Percentiles rank a stretch among this genome's conserved stretches.
Evolutionary conservation across 2,888 invertebrate species (phyloP).

Genomic region (Lathronympha strigana): DNA sequence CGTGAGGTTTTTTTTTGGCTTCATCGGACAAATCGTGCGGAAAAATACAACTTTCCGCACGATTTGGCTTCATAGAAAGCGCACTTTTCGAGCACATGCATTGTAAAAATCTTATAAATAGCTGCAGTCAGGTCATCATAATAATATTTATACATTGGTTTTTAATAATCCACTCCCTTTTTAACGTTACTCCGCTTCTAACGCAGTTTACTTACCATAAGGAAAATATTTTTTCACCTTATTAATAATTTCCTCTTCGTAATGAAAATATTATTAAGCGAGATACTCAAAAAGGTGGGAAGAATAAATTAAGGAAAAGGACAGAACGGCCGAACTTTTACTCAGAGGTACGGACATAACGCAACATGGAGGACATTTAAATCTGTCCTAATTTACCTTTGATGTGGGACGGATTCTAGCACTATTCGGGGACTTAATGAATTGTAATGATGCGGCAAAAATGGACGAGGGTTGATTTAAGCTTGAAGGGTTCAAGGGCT

Average conservation of each 20-base stretch:
- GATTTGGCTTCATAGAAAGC: no score
- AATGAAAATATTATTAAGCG: slow-evolving; percentile 42
- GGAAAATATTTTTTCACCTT: background rate
- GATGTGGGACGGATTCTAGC: slow-evolving; percentile 7
- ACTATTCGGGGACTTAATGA: slow-evolving; percentile 22
- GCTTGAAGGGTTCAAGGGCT: background rate
- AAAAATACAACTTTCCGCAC: no score
- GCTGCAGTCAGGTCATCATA: no score
- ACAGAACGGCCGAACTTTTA: slow-evolving; percentile 49
- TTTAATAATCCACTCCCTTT: background rate
- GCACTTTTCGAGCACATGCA: no score
- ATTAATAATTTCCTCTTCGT: slow-evolving; percentile 20
- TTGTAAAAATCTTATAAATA: no score
- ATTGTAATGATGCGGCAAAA: slow-evolving; percentile 24
- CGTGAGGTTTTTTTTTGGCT: no score
- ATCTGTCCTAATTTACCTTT: slow-evolving; percentile 51
- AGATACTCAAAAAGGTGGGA: slow-evolving; percentile 21
- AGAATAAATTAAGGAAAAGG: slow-evolving; percentile 44
- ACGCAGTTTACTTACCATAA: background rate
- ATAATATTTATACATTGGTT: no score
- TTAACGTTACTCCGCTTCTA: background rate
- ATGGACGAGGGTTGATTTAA: background rate
- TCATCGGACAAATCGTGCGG: no score
- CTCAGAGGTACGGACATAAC: slow-evolving; percentile 48
- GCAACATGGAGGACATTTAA: slow-evolving; percentile 58